Evolutionary conservation across 2,113 vertebrate genomes (phyloP), one percentile per base, ranked within the genome.

Genomic region (Nothocercus nigrocapillus): DNA sequence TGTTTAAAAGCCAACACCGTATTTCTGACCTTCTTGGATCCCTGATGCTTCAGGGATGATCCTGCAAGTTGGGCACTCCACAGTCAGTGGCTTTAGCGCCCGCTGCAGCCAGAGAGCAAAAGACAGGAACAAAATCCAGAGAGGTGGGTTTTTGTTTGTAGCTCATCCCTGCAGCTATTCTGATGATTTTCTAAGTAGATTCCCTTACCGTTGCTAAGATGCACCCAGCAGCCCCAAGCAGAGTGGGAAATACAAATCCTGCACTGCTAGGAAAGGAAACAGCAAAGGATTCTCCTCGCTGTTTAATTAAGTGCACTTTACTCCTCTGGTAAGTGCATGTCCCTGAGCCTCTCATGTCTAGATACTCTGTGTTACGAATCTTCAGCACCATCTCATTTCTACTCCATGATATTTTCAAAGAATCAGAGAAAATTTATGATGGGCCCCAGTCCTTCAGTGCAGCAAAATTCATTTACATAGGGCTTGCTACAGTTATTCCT

Each of bases 381-480:
- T 21, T 32, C 25, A 73, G 47, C 17, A 93, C 38, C 14, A 64
- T 3, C 66, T 64, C 67, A 44, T 49, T 84, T 67, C 58, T 64
- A 58, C 38, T 82, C 70, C 66, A 38, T 27, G 25, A 21, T 38
- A 74, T 24, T 54, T 56, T 22, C 18, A 47, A 90, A 56, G 30
- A n/a, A 79, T 34, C 32, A 77, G 30, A 45, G 24, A 64, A 85
- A 82, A 87, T 28, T 61, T 85, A 62, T 11, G 28, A 87, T 36
- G 25, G 82, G 47, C 15, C 36, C 30, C 51, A 92, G 34, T 9
- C 34, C 40, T 73, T 80, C 78, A 77, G 13, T 70, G 82, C 76
- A 80, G 54, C 49, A 74, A 67, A 82, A 77, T 16, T 77, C 34
- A 91, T 78, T 91, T 90, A 93, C 45, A n/a, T 72, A 83, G 78